Evolutionary conservation across 2,113 vertebrate species (phyloP).

Genomic region (Scomber scombrus): DNA sequence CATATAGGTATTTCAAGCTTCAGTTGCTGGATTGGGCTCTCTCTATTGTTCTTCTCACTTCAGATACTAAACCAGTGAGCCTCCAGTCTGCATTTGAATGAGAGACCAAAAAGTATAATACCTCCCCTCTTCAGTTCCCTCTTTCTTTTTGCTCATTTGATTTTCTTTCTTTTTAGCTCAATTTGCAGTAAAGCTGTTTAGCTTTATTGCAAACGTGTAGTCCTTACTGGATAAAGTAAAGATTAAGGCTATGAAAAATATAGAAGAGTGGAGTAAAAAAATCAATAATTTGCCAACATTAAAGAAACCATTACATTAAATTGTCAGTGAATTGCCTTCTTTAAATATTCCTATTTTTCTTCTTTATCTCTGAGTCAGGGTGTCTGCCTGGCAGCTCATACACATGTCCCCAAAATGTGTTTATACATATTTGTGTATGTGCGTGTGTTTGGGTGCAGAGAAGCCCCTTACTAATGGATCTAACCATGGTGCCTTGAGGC

Average conservation of each 20-base stretch:
- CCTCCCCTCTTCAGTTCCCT: not conserved
- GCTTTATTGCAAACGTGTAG: conserved; percentile 45
- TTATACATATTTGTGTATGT: conserved; percentile 14
- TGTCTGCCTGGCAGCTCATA: conserved; percentile 22
- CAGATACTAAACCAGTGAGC: conserved; percentile 38
- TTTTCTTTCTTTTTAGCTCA: conserved; percentile 42
- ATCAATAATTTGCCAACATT: conserved; percentile 60
- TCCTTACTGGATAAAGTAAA: conserved; percentile 44
- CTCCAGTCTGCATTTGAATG: conserved; percentile 38
- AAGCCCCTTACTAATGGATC: conserved; percentile 62
- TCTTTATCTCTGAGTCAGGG: conserved; percentile 11
- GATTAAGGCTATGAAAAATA: conserved; percentile 45
- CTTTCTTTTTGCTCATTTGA: conserved; percentile 23
- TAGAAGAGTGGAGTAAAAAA: conserved; percentile 16
- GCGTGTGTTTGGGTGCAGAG: conserved; percentile 5
- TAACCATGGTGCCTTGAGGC: conserved; percentile 60
- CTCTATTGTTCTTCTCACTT: conserved; percentile 45
- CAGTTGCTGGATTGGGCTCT: conserved; percentile 14
- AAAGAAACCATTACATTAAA: conserved; percentile 40
- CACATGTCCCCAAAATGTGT: conserved; percentile 22
- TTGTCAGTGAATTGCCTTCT: conserved; percentile 43
- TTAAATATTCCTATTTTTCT: conserved; percentile 50
- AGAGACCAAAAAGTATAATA: conserved; percentile 16
- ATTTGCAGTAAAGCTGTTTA: conserved; percentile 47
- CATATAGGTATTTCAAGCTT: conserved; percentile 29